phyloP scores from a whole-genome alignment of 2,888 invertebrate species.

The Pachydiplax longipennis region DNA sequence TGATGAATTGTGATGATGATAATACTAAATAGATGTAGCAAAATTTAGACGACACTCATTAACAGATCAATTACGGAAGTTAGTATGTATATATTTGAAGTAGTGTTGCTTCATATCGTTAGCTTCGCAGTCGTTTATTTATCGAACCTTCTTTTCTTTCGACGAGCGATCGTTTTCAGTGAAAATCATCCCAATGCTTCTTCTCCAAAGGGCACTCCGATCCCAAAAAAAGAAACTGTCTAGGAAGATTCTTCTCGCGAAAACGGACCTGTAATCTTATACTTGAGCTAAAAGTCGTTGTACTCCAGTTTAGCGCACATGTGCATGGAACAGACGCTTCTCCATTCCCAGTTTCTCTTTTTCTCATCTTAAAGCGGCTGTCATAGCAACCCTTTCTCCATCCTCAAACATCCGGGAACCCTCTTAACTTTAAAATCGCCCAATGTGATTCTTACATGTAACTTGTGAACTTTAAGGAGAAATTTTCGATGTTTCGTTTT shows the following conservation, averaged over 20 bases:
- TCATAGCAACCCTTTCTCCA: neutral
- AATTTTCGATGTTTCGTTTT: too few species aligned
- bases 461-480: too few species aligned
- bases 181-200: neutral
- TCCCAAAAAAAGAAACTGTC: neutral
- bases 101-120: too few species aligned
- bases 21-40: too few species aligned
- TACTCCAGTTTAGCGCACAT: slow-evolving; percentile 3
- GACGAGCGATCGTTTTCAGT: neutral
- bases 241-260: neutral
- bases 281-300: slow-evolving; percentile 6
- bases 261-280: neutral
- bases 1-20: too few species aligned
- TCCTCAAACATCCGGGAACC: neutral
- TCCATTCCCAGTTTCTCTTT: neutral
- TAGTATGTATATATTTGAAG: too few species aligned
- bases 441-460: too few species aligned
- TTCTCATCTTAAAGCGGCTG: neutral
- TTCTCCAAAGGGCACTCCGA: neutral
- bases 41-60: too few species aligned
- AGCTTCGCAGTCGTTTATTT: neutral
- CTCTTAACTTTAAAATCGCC: too few species aligned
- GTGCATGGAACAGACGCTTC: neutral
- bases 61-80: too few species aligned
- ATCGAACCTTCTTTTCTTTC: neutral